Evolutionary conservation across 2,797 vertebrate genomes (phyloP).

Genomic region (Poecilia picta): DNA sequence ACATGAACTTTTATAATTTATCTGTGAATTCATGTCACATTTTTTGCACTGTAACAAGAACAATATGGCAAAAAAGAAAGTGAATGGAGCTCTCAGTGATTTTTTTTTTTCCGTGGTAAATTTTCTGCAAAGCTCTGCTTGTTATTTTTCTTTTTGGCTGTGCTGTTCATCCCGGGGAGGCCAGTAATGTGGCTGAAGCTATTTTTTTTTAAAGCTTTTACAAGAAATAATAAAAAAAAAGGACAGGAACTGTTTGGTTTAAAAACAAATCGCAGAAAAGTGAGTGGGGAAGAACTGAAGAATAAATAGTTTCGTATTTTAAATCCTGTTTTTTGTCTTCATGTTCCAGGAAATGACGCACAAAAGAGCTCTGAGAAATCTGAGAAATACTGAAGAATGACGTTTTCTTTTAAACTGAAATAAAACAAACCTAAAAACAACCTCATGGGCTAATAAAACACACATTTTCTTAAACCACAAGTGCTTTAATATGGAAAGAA

Average conservation of each 20-base stretch:
- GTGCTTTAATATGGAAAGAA: constrained; percentile 68
- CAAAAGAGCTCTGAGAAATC: constrained; percentile 55
- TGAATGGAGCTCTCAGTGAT: constrained; percentile 37
- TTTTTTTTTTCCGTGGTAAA: constrained; percentile 35
- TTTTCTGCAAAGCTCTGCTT: constrained; percentile 53
- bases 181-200: constrained; percentile 35
- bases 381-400: constrained; percentile 48
- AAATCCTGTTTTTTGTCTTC: constrained; percentile 58
- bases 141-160: constrained; percentile 58
- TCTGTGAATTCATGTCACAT: constrained; percentile 64
- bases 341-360: constrained; percentile 66
- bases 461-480: constrained; percentile 73
- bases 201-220: constrained; percentile 47
- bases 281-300: constrained; percentile 20
- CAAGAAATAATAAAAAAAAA: constrained; percentile 37
- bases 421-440: constrained; percentile 7
- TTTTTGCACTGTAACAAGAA: constrained; percentile 67
- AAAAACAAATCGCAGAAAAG: constrained; percentile 29
- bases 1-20: constrained; percentile 68
- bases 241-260: constrained; percentile 33
- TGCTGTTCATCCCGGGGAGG: constrained; percentile 45
- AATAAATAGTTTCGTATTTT: constrained; percentile 55
- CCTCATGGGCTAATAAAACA: constrained; percentile 47
- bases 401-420: constrained; percentile 36
- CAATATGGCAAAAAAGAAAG: constrained; percentile 51